Evolutionary conservation across 2,797 vertebrate genomes (phyloP), one percentile per base, ranked within the genome.

Genomic region (Hipposideros larvatus): DNA sequence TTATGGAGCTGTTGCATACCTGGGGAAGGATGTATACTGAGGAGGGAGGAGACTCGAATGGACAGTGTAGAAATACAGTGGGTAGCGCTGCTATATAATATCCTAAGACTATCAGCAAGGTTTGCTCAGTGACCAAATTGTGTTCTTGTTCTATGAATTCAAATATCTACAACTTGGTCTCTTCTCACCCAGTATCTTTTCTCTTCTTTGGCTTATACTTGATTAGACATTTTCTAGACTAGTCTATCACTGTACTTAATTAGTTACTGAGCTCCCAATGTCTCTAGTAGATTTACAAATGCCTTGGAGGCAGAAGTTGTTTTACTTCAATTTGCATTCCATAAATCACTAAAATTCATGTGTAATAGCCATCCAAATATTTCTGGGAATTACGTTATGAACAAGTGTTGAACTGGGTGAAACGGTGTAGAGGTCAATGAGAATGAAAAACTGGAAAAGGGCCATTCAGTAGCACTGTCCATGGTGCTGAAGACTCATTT

Each of bases 271-370:
- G 15, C 19, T 83, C 28, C 34, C 21, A 53, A 41, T 68, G 34
- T 91, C 80, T 26, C 37, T 88, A 28, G 22, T 71, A 77, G 13
- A 74, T 68, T 57, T 91, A 41, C 22, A 95, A 87, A 96, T 74
- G 16, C 28, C n/a, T 82, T 88, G 24, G 16, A 91, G 16, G 18
- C 21, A 85, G 66, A 90, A 9, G 31, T 37, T 84, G 2, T 87
- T 80, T 90, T 55, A 48, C 11, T 82, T 4, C 3, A 51, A 88
- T 73, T 65, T 88, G 2, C 8, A 74, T 91, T 73, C 9, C 11
- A 2, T 83, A 70, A 89, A 59, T n/a, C 90, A 80, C 43, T 87
- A 75, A 93, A 90, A 31, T 90, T 37, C 87, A 0, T 85, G 1
- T 28, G n/a, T 73, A 73, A 59, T 37, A 68, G 16, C n/a, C 9